These are phyloP conservation scores for Mormoops blainvillei DNA, from an alignment of 2,113 vertebrate species.

Conservation along the genomic window DNA sequence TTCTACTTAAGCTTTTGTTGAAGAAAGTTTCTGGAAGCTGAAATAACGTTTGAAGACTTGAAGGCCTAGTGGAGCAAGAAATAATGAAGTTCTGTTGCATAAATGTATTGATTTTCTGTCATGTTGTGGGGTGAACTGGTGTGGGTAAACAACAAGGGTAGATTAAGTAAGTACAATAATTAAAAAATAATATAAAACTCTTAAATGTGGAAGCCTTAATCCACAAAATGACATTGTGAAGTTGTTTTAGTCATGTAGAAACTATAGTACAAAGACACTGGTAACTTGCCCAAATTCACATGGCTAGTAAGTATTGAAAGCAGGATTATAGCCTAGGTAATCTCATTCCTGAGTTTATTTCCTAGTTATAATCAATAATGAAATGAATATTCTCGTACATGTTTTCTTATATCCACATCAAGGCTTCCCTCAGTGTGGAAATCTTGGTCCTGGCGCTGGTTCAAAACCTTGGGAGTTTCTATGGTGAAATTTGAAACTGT, in stretches of 20 bases:
- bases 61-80: not conserved
- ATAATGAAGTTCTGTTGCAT: not conserved
- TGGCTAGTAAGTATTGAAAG: not conserved
- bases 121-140: not conserved
- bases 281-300: not conserved
- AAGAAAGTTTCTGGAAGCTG: not conserved
- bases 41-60: not conserved
- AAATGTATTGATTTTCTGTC: not conserved
- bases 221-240: not conserved
- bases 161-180: not conserved
- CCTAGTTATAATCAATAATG: not conserved
- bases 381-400: not conserved
- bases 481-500: not conserved
- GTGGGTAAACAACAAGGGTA: not conserved
- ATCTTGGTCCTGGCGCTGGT: not conserved
- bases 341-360: not conserved
- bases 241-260: not conserved
- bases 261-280: not conserved
- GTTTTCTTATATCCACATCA: not conserved
- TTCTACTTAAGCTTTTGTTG: not conserved
- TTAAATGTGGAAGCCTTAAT: not conserved
- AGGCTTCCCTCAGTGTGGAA: not conserved
- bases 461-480: not conserved
- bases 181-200: not conserved
- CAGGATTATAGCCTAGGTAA: too few species aligned